phyloP scores from a whole-genome alignment of 2,113 vertebrate genomes.

The Chascanopsetta lugubris region DNA sequence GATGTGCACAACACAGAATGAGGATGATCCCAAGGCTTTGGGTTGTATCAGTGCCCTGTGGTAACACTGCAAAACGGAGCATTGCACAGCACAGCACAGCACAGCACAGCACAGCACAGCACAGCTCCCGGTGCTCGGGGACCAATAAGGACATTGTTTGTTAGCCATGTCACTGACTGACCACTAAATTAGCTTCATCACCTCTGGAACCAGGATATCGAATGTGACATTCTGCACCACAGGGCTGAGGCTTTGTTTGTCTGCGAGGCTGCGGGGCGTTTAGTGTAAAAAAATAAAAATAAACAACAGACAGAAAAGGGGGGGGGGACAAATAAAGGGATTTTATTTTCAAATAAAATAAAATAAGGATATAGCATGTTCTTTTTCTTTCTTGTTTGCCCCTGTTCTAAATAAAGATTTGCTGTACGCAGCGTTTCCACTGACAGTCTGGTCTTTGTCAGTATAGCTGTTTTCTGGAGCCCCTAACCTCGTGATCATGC shows the following conservation, averaged over 20 bases:
- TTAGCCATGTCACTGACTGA: slow-evolving; percentile 78
- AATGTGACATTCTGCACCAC: slow-evolving; percentile 74
- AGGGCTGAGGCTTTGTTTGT: slow-evolving; percentile 63
- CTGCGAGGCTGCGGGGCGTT: slow-evolving; percentile 28
- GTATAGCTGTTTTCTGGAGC: slow-evolving; percentile 8
- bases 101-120: slow-evolving; percentile 48
- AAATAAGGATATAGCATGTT: slow-evolving; percentile 14
- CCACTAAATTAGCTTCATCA: slow-evolving; percentile 80
- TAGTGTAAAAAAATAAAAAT: slow-evolving; percentile 5
- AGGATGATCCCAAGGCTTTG: slow-evolving; percentile 48
- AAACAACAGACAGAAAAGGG: slow-evolving; percentile 2
- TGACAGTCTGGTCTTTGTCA: slow-evolving; percentile 9
- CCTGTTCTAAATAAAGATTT: slow-evolving; percentile 16
- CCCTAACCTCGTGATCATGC: slow-evolving; percentile 9
- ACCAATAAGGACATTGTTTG: slow-evolving; percentile 75
- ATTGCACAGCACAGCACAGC: slow-evolving; percentile 44
- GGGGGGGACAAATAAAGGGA: slow-evolving; percentile 39
- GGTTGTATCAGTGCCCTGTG: slow-evolving; percentile 47
- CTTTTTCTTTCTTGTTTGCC: slow-evolving; percentile 1
- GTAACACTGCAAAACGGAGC: slow-evolving; percentile 61
- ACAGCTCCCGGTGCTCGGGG: slow-evolving; percentile 62
- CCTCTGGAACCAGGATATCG: slow-evolving; percentile 74
- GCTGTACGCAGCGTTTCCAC: slow-evolving; percentile 7
- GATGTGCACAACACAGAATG: slow-evolving; percentile 34
- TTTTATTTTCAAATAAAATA: slow-evolving; percentile 24